Base-by-base conservation (phyloP, 2,888 invertebrate genomes). In the Lasiommata megera region DNA sequence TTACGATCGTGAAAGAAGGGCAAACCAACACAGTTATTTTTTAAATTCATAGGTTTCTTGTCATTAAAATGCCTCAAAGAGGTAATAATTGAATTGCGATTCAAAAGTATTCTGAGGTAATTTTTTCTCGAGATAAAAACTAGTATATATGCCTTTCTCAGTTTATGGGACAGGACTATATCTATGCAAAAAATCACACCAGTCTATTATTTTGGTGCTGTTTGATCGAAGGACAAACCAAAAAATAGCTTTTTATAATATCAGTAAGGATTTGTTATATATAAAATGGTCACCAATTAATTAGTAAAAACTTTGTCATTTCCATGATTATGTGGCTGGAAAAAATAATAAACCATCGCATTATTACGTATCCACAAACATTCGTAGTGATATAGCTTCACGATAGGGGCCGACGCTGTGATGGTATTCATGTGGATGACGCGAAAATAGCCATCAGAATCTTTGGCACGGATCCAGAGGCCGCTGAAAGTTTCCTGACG, bases 371-470 rank as follows among this genome's bases (percentile, higher is more conserved):
- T 37, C 37, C 18, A 34, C 14, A 50, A 36, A 16, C 50, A 47
- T 40, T 29, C 29, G 18, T 28, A 38, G 38, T 14, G 11, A 47
- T 51, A 54, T 54, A 60, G 34, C 36, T 54, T 46, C 16, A 56
- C 29, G 54, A 55, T 58, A 58, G 67, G 65, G 61, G 64, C 66
- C 63, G 67, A 65, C 67, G 68, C 76, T 75, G 76, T 77, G 77
- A 80, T 80, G 80, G 80, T 81, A 79, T 83, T 81, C 74, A 63
- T 62, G 80, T 72, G 79, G 79, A 84, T 85, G 83, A 86, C 80
- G 81, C 84, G 76, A 86, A 87, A 87, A 88, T 88, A 88, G 82
- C 87, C 78, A 76, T 72, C 77, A 79, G 77, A 83, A 77, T 82
- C 68, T 74, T 83, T 89, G 88, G 88, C 88, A 78, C 41, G 59